Evolutionary conservation across 2,113 vertebrate genomes (phyloP), one percentile per base, ranked within the genome.

Genomic region (Fulica atra): DNA sequence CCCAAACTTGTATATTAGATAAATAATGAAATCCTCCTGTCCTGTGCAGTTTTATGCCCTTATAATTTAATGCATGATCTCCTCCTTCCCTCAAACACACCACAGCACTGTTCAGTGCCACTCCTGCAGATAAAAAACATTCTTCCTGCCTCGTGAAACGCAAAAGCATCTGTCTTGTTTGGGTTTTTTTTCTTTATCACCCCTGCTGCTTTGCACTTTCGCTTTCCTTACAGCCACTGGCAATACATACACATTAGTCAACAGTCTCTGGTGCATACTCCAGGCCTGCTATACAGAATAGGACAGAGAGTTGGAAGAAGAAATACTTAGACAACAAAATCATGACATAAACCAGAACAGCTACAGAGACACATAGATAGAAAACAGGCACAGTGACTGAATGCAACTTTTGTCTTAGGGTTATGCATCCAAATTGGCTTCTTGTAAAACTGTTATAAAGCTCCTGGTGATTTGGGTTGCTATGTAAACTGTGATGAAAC

Each of bases 41-140:
- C 71, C 64, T 74, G 7, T 36, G 59, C 54, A 48, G 57, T 94
- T 74, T 61, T 77, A 66, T 66, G 53, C 68, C 48, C 56, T 74
- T 87, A 83, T 59, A 88, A 94, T 77, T 92, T 86, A 84, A 70
- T 40, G 77, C 63, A 68, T 70, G 35, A 89, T 95, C 91, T 81
- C 59, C 79, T 80, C 56, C 65, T 93, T 80, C 68, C 54, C 79
- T 76, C 0, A 0, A 81, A 73, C 1, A 16, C 42, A 42, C 33
- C 71, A 10, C 50, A 91, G 63, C 57, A 71, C 79, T 68, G 70
- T 59, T 78, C 71, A 68, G 7, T 53, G 38, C 66, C 56, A 38
- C 78, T 65, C 23, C 65, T 89, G 72, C 82, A 81, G 81, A 78
- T 14, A 61, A 63, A 86, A 86, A 87, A 72, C 66, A 50, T 61